A percentile compares a stretch with the other conserved stretches of the same genome.
Conservation (phyloP, 2,113 vertebrate genomes). For the Phylloscopus whistleri region DNA sequence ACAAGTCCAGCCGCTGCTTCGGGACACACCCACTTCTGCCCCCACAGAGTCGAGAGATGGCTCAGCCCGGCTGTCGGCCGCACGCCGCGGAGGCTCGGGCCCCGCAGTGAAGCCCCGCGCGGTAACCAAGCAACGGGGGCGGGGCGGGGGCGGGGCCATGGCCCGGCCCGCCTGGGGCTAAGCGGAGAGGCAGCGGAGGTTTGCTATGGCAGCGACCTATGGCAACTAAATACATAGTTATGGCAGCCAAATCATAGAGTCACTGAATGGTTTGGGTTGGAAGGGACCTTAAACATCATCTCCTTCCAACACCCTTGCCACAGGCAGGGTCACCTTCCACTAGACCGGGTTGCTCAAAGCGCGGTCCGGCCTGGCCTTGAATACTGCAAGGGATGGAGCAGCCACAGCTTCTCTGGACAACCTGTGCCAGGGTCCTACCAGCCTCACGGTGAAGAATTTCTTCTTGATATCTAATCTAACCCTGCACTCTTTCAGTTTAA, state of each 20-base stretch:
- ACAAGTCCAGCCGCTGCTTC: neutral
- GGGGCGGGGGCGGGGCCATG: neutral
- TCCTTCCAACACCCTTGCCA: neutral
- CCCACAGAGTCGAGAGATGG: neutral
- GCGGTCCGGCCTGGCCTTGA: neutral
- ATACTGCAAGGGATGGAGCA: neutral
- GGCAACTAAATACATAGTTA: too few species aligned
- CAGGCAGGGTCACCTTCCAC: neutral
- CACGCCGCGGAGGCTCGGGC: neutral
- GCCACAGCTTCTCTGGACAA: neutral
- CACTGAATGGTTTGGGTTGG: neutral
- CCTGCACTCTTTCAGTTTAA: neutral
- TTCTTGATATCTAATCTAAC: too few species aligned
- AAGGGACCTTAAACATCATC: neutral
- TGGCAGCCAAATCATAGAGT: fast-evolving
- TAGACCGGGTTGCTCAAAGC: neutral
- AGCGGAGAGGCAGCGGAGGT: fast-evolving
- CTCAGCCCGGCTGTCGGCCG: neutral
- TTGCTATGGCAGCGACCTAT: fast-evolving
- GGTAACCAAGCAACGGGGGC: slow-evolving; percentile 69
- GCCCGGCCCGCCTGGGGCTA: too few species aligned
- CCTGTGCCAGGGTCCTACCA: neutral
- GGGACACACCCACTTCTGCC: neutral
- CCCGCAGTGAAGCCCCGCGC: slow-evolving; percentile 66
- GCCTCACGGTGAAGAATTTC: neutral